Conservation (phyloP, 2,797 vertebrate species). For the Cercopithecus hamlyni region DNA sequence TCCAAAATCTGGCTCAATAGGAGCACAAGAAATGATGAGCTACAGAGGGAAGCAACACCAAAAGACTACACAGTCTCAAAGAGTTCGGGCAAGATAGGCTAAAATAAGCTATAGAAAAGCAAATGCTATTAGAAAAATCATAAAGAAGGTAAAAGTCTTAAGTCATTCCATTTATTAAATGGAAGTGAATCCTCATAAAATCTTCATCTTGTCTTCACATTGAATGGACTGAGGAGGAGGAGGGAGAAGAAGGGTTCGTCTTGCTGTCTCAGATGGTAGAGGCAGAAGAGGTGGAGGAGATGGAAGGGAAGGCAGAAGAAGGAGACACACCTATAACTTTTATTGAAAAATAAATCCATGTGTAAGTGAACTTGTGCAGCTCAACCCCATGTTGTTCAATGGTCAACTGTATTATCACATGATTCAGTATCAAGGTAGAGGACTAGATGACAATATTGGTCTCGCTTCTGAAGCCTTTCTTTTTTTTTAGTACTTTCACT, state of each 20-base stretch:
- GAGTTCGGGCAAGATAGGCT: background rate
- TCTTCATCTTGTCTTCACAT: background rate
- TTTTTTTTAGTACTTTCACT: background rate
- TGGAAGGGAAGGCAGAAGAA: background rate
- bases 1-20: background rate
- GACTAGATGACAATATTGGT: background rate
- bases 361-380: background rate
- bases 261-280: background rate
- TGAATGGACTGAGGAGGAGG: background rate
- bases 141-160: background rate
- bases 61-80: background rate
- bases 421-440: background rate
- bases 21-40: background rate
- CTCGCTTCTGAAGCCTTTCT: background rate
- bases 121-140: background rate
- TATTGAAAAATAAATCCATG: background rate
- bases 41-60: background rate
- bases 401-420: background rate
- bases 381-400: background rate
- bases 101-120: background rate
- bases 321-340: background rate
- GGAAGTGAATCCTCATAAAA: background rate
- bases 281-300: background rate
- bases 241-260: background rate
- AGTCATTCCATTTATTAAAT: background rate